phyloP scores from a whole-genome alignment of 2,888 invertebrate genomes.

The Eueremaeus valkanovi region DNA sequence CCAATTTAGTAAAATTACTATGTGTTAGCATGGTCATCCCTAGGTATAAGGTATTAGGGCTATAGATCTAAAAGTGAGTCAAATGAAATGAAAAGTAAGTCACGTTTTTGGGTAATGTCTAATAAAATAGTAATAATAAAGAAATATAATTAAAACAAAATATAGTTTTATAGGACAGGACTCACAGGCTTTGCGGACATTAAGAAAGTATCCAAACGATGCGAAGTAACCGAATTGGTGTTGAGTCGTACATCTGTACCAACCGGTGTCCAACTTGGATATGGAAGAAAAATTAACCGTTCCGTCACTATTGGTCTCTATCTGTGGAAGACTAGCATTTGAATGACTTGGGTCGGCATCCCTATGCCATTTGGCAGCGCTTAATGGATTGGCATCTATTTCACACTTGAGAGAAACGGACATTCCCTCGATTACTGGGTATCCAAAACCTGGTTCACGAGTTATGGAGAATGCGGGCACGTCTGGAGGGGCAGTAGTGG shows the following conservation, averaged over 20 bases:
- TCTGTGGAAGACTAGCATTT: slow-evolving; percentile 49
- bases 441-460: slow-evolving; percentile 86
- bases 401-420: slow-evolving; percentile 84
- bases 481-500: slow-evolving; percentile 59
- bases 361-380: slow-evolving; percentile 75
- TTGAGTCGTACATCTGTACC: slow-evolving; percentile 81
- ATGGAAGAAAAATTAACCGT: slow-evolving; percentile 80
- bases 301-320: slow-evolving; percentile 69
- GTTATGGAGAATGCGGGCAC: slow-evolving; percentile 88
- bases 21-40: no score
- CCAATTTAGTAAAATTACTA: no score
- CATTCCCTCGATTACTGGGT: slow-evolving; percentile 79
- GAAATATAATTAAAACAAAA: no score
- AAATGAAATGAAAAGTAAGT: no score
- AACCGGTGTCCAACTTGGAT: slow-evolving; percentile 74
- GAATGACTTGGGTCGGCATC: slow-evolving; percentile 48
- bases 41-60: no score
- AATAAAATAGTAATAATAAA: no score
- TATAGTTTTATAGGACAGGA: not conserved
- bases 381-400: slow-evolving; percentile 86
- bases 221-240: slow-evolving; percentile 77
- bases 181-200: slow-evolving; percentile 59
- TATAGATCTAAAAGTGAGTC: no score
- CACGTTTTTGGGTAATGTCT: no score
- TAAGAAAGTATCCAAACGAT: slow-evolving; percentile 84